Conservation (phyloP, 1,140 invertebrate species). For the Euura lappo region DNA sequence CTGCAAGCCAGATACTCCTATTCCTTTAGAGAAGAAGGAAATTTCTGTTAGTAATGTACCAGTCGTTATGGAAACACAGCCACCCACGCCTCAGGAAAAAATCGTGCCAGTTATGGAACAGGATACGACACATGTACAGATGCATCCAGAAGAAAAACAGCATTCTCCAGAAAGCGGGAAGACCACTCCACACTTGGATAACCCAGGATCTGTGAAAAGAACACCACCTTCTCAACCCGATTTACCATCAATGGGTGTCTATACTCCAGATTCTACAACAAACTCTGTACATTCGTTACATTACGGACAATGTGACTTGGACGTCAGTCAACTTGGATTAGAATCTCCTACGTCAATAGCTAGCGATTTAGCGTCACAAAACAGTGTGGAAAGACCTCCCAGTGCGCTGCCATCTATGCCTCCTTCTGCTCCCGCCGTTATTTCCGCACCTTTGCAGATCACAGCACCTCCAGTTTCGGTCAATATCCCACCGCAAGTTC, state of each 20-base stretch:
- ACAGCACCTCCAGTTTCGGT: slow-evolving; percentile 44
- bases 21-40: slow-evolving; percentile 1
- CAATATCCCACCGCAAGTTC: slow-evolving; percentile 47
- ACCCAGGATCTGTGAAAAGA: slow-evolving; percentile 61
- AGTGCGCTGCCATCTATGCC: slow-evolving; percentile 54
- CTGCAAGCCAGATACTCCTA: background rate
- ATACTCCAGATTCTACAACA: slow-evolving; percentile 83
- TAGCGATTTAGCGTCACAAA: slow-evolving; percentile 81
- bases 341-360: slow-evolving; percentile 88
- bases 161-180: slow-evolving; percentile 63
- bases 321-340: slow-evolving; percentile 81
- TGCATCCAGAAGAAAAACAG: slow-evolving; percentile 50
- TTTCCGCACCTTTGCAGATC: slow-evolving; percentile 50
- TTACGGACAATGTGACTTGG: slow-evolving; percentile 81
- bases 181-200: slow-evolving; percentile 64
- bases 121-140: slow-evolving; percentile 42
- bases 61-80: slow-evolving; percentile 23
- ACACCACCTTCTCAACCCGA: slow-evolving; percentile 68
- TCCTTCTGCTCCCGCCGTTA: slow-evolving; percentile 39
- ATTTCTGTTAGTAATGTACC: background rate
- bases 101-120: slow-evolving; percentile 33
- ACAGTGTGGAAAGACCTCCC: slow-evolving; percentile 69
- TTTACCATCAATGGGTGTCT: slow-evolving; percentile 79
- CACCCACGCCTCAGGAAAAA: slow-evolving; percentile 45
- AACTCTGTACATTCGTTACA: slow-evolving; percentile 84